phyloP scores from a whole-genome alignment of 1,140 invertebrate genomes.

The Carposina sasakii region DNA sequence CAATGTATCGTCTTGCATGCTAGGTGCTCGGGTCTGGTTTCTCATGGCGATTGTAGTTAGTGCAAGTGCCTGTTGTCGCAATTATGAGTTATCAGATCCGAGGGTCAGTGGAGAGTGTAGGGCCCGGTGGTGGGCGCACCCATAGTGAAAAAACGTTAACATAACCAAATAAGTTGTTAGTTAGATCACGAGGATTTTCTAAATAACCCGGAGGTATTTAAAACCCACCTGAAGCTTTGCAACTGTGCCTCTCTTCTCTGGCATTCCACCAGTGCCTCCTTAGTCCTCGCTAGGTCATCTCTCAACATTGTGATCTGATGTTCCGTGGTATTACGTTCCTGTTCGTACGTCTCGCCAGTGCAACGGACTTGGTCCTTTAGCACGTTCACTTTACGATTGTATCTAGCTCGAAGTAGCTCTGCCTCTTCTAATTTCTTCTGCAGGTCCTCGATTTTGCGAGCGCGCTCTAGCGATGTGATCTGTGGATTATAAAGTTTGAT shows the following conservation, averaged over 20 bases:
- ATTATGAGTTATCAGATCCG: too few species aligned
- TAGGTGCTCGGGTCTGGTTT: too few species aligned
- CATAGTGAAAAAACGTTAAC: too few species aligned
- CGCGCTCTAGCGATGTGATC: slow-evolving; percentile 86
- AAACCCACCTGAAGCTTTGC: slow-evolving; percentile 77
- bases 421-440: slow-evolving; percentile 83
- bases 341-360: slow-evolving; percentile 77
- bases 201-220: too few species aligned
- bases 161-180: too few species aligned
- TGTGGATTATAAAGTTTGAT: too few species aligned
- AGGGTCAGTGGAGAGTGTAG: too few species aligned
- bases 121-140: too few species aligned
- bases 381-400: slow-evolving; percentile 80
- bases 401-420: slow-evolving; percentile 79
- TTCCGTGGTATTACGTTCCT: slow-evolving; percentile 80
- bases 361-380: slow-evolving; percentile 77
- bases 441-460: slow-evolving; percentile 86
- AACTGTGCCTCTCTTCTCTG: slow-evolving; percentile 82
- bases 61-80: too few species aligned
- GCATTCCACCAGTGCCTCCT: slow-evolving; percentile 80
- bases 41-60: too few species aligned
- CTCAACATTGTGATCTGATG: slow-evolving; percentile 78
- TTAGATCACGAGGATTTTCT: too few species aligned
- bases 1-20: too few species aligned
- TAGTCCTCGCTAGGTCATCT: slow-evolving; percentile 81